These are phyloP conservation scores for Mayetiola destructor DNA, from an alignment of 2,888 invertebrate genomes.

Conservation along the genomic window DNA sequence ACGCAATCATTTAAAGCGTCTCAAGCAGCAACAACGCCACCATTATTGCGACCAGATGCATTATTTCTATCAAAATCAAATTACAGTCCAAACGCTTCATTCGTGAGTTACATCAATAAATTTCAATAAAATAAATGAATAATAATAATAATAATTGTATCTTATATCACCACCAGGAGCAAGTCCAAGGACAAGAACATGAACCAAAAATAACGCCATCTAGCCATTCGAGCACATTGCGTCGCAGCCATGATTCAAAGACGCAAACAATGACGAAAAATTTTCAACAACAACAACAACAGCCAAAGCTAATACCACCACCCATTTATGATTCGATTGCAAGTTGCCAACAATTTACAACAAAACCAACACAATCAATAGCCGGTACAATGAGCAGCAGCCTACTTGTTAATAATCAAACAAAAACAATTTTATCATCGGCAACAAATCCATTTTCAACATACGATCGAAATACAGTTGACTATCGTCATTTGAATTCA, in stretches of 20 bases:
- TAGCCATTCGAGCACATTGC: conserved; percentile 31
- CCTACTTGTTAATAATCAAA: neutral
- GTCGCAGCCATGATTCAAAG: conserved; percentile 31
- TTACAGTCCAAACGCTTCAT: conserved; percentile 25
- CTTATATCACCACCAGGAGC: conserved; percentile 17
- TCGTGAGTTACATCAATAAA: conserved; percentile 26
- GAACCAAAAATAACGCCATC: conserved; percentile 27
- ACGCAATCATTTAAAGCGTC: conserved; percentile 17
- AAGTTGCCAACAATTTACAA: no score
- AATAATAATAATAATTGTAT: neutral
- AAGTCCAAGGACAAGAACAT: conserved; percentile 17
- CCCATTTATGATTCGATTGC: conserved; percentile 28
- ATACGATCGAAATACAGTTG: conserved; percentile 16
- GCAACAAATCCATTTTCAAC: conserved; percentile 15
- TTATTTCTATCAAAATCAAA: conserved; percentile 26
- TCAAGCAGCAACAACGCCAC: conserved; percentile 25
- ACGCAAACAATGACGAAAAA: conserved; percentile 3
- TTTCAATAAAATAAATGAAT: neutral
- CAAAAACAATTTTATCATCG: conserved; percentile 11
- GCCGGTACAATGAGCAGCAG: neutral
- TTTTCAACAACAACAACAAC: neutral
- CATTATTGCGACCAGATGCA: conserved; percentile 32
- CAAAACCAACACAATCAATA: conserved; percentile 7
- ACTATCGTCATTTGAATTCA: conserved; percentile 16
- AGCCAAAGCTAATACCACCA: neutral